Percentiles rank a stretch among this genome's conserved stretches.
phyloP scores from a whole-genome alignment of 2,888 invertebrate genomes.

The Ptychoptera contaminata region DNA sequence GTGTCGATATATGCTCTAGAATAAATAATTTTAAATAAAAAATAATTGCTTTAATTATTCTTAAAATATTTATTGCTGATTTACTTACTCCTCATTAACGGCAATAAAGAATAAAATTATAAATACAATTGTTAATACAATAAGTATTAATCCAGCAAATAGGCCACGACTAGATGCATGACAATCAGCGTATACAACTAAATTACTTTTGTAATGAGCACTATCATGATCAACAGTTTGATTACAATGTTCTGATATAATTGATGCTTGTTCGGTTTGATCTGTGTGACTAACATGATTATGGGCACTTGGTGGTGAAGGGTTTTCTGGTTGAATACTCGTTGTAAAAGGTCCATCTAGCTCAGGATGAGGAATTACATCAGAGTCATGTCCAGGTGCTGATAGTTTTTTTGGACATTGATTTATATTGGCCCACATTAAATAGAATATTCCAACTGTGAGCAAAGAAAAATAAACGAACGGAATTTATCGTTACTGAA shows the following conservation, averaged over 20 bases:
- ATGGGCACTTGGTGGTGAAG: not conserved
- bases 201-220: slow-evolving; percentile 35
- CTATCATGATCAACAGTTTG: slow-evolving; percentile 28
- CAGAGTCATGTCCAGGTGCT: slow-evolving; percentile 6
- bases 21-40: slow-evolving; percentile 12
- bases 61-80: not conserved
- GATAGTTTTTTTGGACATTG: slow-evolving; percentile 31
- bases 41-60: not conserved
- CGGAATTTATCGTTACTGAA: too few species aligned
- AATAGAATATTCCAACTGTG: slow-evolving; percentile 51
- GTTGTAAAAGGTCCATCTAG: slow-evolving; percentile 18
- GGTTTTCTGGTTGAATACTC: not conserved
- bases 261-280: not conserved
- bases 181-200: slow-evolving; percentile 55
- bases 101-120: slow-evolving; percentile 44
- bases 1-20: slow-evolving; percentile 33
- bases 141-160: slow-evolving; percentile 37
- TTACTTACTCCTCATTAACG: slow-evolving; percentile 34
- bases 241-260: slow-evolving; percentile 4
- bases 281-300: too few species aligned
- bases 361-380: slow-evolving; percentile 22
- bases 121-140: slow-evolving; percentile 39
- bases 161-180: slow-evolving; percentile 61
- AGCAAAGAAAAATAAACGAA: not conserved
- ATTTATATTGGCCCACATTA: slow-evolving; percentile 61